A percentile compares a stretch with the other conserved stretches of the same genome.
Conservation (phyloP, 2,888 invertebrate genomes). For the Andrena flavipes region DNA sequence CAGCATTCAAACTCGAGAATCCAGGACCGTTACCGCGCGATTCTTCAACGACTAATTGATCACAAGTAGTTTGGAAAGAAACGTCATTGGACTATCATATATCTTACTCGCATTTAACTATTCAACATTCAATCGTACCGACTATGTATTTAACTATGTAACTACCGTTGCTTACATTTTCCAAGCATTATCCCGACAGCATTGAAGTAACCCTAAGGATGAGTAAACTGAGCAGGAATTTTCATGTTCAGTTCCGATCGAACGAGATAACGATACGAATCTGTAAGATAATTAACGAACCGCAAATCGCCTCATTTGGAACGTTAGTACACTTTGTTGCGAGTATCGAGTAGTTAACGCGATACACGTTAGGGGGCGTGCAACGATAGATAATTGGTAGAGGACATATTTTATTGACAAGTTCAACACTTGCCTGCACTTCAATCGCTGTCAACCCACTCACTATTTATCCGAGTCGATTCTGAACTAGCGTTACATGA, state of each 20-base stretch:
- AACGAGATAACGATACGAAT: too few species aligned
- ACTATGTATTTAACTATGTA: too few species aligned
- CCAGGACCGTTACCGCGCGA: neutral
- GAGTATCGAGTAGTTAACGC: neutral
- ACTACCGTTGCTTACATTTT: too few species aligned
- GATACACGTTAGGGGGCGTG: too few species aligned
- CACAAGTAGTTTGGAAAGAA: neutral
- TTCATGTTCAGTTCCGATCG: too few species aligned
- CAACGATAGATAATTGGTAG: slow-evolving; percentile 3
- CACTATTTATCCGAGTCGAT: neutral
- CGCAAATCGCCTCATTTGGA: neutral
- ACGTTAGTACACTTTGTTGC: neutral
- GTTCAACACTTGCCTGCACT: slow-evolving; percentile 18
- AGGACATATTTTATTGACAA: neutral
- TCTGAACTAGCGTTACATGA: neutral
- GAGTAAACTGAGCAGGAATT: too few species aligned
- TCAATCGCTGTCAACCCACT: slow-evolving; percentile 10
- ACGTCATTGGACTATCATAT: neutral
- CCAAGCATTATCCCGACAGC: too few species aligned
- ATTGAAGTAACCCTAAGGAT: too few species aligned
- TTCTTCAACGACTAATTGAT: neutral
- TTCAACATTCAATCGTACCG: too few species aligned
- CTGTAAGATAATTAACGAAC: neutral
- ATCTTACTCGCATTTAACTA: neutral
- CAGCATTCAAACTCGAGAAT: neutral